Evolutionary conservation across 2,113 vertebrate genomes (phyloP).

Genomic region (Megaleporinus macrocephalus): DNA sequence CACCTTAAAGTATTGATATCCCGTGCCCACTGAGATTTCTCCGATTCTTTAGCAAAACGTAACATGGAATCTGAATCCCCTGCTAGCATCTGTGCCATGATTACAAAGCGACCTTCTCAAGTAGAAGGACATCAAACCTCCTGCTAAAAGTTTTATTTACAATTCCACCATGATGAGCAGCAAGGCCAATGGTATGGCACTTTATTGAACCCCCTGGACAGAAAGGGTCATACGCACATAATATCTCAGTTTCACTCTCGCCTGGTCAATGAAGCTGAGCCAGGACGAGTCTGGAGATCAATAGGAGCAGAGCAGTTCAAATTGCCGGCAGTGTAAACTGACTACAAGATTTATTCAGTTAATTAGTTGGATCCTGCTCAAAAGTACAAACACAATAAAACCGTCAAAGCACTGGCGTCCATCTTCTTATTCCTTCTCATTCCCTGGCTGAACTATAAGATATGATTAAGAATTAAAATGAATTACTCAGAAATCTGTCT

Average conservation of each 20-base stretch:
- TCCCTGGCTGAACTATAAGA: constrained; percentile 1
- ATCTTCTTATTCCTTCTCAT: constrained; percentile 2
- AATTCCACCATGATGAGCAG: not conserved
- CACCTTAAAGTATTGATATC: constrained; percentile 4
- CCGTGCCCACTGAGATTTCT: not conserved
- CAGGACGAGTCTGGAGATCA: constrained; percentile 61
- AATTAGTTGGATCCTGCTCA: constrained; percentile 66
- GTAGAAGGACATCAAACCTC: constrained; percentile 23
- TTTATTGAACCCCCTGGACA: constrained; percentile 38
- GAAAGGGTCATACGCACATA: constrained; percentile 49
- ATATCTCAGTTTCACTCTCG: constrained; percentile 60
- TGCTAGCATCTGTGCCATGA: constrained; percentile 3
- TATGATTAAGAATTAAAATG: not conserved
- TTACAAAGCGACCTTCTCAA: constrained; percentile 19
- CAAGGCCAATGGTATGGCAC: not conserved
- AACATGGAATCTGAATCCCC: constrained; percentile 9
- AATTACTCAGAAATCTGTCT: no score
- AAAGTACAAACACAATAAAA: constrained; percentile 64
- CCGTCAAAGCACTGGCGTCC: constrained; percentile 47
- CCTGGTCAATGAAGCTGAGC: constrained; percentile 65
- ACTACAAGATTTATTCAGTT: constrained; percentile 73
- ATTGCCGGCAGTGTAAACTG: constrained; percentile 65
- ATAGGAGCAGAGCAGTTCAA: constrained; percentile 64
- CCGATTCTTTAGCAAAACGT: not conserved
- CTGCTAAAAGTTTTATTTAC: constrained; percentile 28